Evolutionary conservation across 2,888 invertebrate genomes (phyloP), one percentile per base, ranked within the genome.

Genomic region (Catonia carolina): DNA sequence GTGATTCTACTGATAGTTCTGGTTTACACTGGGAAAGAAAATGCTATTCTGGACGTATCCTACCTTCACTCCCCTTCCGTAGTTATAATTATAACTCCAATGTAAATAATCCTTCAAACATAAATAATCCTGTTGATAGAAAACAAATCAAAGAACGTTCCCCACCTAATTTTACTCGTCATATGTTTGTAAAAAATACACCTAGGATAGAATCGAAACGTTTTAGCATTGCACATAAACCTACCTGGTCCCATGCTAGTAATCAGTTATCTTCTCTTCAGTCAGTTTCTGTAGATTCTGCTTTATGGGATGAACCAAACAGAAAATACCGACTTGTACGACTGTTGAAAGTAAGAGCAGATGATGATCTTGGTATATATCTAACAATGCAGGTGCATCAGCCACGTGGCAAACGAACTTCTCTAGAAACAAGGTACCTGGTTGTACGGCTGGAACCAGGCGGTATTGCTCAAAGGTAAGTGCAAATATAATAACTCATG

Each of bases 281-380:
- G 58, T 69, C 69, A 57, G 82, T 49, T 83, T 83, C 69, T 74
- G 83, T 59, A 78, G 82, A 68, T 78, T 86, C 54, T 78, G 83
- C 64, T 71, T 86, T 63, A 74, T 23, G 41, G 5, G 27, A 41
- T 17, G 49, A 36, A 7, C 31, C 41, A 6, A 37, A 49, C 15
- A 49, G 56, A 18, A 64, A 63, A 37, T 69, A 67, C 59, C 64
- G 67, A 49, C 62, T 71, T 55, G 78, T 87, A 53, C 79, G 84
- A 63, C 72, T 88, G 63, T 75, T 81, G 56, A 84, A 85, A 68
- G 77, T 80, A 33, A 79, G 80, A 64, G 72, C 82, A 52, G 80
- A 82, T 64, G 85, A 85, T 67, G 83, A 81, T 64, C 75, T 87
- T 35, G 87, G 87, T 2, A 80, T 87, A 36, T 82, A 85, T 63